Base-by-base conservation (phyloP, 2,888 invertebrate genomes). In the Apotomis turbidana region DNA sequence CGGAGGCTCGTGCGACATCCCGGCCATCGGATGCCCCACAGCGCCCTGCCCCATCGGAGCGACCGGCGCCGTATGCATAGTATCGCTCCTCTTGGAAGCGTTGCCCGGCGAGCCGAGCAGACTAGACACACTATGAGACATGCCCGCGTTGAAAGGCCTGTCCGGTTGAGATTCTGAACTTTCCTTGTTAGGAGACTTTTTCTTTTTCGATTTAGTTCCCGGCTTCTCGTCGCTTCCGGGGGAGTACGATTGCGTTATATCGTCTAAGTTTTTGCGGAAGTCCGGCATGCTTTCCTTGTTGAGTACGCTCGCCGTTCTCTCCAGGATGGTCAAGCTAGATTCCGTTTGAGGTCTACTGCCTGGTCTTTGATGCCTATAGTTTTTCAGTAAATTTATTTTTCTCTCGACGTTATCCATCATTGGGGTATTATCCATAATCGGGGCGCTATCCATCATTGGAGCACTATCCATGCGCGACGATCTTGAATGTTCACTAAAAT, bases 231-330 rank as follows among this genome's bases (percentile, higher is more conserved):
- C 92, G 8, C 85, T 83, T 0, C 85, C 87, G 0, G 93, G 93
- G 0, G 94, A 93, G 73, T 94, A 93, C 0, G 94, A 93, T 68
- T 93, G 91, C 1, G 94, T 94, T 54, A 94, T 94, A 76, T 93
- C 93, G 70, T 93, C 94, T 64, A 94, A 84, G 74, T 93, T 93
- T 75, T 85, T 90, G 12, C 93, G 85, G 71, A 94, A 93, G 77
- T 92, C 93, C 6, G 94, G 93, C 80, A 92, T 81, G 4, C 93
- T 88, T 69, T 93, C 93, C 74, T 89, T 91, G 71, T 90, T 91
- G 27, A 91, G 79, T 5, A 90, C 88, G 69, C 88, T 90, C 0
- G 94, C 90, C 0, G 94, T 93, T 75, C 87, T 86, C 76, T 94
- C 94, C 69, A 94, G 76, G 75, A 89, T 90, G 74, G 89, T 91